A percentile compares a stretch with the other conserved stretches of the same genome.
These are phyloP conservation scores for Eulemur macaco DNA, from an alignment of 2,113 vertebrate genomes.

Conservation along the genomic window DNA sequence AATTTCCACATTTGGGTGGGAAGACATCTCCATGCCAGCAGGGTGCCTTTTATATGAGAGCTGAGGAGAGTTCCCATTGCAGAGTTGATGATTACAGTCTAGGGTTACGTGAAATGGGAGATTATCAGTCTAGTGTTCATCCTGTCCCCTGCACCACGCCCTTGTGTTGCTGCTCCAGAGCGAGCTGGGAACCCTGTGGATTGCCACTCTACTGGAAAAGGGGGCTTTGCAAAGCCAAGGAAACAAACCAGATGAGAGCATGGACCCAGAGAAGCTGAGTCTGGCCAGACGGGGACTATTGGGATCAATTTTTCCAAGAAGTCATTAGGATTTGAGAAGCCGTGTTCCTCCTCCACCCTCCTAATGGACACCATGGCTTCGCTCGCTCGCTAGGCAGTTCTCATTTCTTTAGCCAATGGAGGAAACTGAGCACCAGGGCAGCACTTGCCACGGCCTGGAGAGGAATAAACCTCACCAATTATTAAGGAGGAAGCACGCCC, in stretches of 20 bases:
- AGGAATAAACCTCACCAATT: background rate
- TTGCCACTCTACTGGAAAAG: background rate
- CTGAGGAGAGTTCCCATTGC: background rate
- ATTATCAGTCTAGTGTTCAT: background rate
- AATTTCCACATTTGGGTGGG: background rate
- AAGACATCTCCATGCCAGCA: background rate
- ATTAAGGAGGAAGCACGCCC: background rate
- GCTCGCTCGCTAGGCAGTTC: background rate
- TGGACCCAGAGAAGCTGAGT: background rate
- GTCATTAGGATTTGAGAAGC: background rate
- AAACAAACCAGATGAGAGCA: background rate
- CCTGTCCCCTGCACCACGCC: background rate
- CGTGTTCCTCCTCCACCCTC: background rate
- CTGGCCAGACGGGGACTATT: background rate
- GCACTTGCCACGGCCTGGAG: background rate
- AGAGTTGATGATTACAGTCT: background rate
- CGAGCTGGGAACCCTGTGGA: background rate
- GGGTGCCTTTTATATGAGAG: background rate
- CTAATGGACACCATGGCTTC: background rate
- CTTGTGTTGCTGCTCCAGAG: background rate
- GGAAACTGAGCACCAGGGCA: background rate
- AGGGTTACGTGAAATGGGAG: background rate
- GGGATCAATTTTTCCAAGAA: constrained; percentile 34
- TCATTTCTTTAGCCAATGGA: background rate
- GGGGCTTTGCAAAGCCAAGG: background rate